A percentile compares a stretch with the other conserved stretches of the same genome.
These are phyloP conservation scores for Ophioderma brevispina DNA, from an alignment of 35 echinoderm and acorn worm genomes.

Conservation along the genomic window DNA sequence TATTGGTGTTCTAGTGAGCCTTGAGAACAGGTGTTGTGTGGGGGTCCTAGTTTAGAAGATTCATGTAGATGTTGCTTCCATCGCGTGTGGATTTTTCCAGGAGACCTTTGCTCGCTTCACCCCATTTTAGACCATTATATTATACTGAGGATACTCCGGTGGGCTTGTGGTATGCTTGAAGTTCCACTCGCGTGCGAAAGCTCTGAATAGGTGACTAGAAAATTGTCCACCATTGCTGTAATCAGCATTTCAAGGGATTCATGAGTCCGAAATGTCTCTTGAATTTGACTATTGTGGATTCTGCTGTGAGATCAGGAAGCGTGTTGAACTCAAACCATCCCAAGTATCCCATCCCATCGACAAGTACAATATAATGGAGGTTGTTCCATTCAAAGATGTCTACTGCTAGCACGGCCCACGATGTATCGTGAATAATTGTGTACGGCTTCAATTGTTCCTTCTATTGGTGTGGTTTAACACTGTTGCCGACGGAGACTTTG, in stretches of 20 bases:
- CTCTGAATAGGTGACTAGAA: neutral
- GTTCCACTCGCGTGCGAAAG: neutral
- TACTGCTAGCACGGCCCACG: neutral
- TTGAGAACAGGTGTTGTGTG: too few relatives aligned
- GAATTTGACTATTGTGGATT: neutral
- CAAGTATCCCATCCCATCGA: neutral
- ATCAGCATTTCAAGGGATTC: neutral
- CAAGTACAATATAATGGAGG: neutral
- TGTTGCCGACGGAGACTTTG: neutral
- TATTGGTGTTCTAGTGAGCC: too few relatives aligned
- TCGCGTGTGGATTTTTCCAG: neutral
- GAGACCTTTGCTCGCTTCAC: neutral
- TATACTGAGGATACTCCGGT: neutral
- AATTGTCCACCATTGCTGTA: neutral
- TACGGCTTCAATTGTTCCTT: neutral
- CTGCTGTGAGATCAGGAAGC: neutral
- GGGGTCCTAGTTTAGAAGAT: neutral
- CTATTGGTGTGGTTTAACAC: neutral
- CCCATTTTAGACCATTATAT: neutral
- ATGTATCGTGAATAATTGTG: neutral
- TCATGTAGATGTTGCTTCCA: neutral
- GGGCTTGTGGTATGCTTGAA: neutral
- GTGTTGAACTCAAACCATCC: neutral
- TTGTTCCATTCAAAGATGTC: neutral
- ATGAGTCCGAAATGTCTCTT: neutral